Base-by-base conservation (phyloP, 2,888 invertebrate species). In the Drosophila helvetica region DNA sequence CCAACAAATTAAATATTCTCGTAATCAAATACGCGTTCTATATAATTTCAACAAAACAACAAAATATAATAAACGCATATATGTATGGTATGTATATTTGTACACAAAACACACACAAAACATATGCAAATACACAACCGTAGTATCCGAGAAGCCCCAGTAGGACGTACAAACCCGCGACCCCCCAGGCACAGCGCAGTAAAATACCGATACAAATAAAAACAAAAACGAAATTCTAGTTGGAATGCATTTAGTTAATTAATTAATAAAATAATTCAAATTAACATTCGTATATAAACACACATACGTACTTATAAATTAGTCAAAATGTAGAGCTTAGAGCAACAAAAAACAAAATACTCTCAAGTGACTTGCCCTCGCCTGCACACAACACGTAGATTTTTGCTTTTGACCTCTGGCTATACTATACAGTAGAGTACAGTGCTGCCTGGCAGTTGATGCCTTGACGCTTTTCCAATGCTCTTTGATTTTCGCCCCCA, bases 71-170 rank as follows among this genome's bases (percentile, higher is more conserved):
- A 75, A 73, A 46, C 72, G 74, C 73, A 38, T 70, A 70, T 81
- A 86, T 89, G 87, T 81, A 86, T 89, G 87, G 87, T 87, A 88
- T 89, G 90, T 89, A 89, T 88, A 89, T 88, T 86, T 86, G 89
- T 85, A 89, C 73, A 81, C 81, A 27, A 71, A 50, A 64, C 46
- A 66, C 18, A 70, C 53, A 51, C 25, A 60, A 27, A 47, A 61
- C 47, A 55, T n/a, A 55, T 17, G 52, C 47, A 27, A 48, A 69
- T 59, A 58, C 59, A 56, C 51, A 64, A 72, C 66, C 43, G 71
- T 78, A 85, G 85, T 85, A 55, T 88, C 85, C 57, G 85, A 85
- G 56, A 85, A 89, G 82, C 86, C 81, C 46, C 89, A 85, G 78
- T 85, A 85, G 78, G 57, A 55, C 25, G 65, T 25, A 50, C 17